Base-by-base conservation (phyloP, 2,888 invertebrate species). In the Oxytorus armatus region DNA sequence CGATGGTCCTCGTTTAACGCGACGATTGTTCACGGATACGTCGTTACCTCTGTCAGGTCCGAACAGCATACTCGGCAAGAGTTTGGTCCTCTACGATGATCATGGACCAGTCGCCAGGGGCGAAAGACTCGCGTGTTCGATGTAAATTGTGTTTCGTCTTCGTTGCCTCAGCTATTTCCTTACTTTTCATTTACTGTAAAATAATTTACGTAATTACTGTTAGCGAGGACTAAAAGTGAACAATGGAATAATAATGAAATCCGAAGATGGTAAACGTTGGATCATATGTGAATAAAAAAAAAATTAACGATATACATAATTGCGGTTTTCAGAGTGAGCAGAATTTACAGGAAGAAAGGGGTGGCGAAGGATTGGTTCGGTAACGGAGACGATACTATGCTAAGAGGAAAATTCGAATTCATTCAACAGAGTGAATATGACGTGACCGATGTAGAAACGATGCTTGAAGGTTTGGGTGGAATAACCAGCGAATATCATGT, bases 291-390 rank as follows among this genome's bases (percentile, higher is more conserved):
- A 14, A 16, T 14, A 44, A 29, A n/a, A 16, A 23, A 25, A 1
- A 53, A 10, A 29, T n/a, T 16, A 0, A 7, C 23, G 11, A 47
- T n/a, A 16, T 10, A 14, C 36, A 11, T 29, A 16, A 39, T 18
- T 33, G 44, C 29, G 33, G 61, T 76, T 89, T 92, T 7, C 88
- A 97, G 97, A 73, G 95, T 97, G 82, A 94, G 93, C 68, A 95
- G 96, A 0, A 93, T 96, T 5, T 95, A 95, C 87, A 94, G 96
- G 5, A 94, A 96, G 76, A 97, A 97, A 92, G 97, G 96, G 0
- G 97, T 98, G 0, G 96, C 95, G 0, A 95, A 95, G 86, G 96
- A 97, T 87, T 98, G 98, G 98, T 97, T 96, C 91, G 96, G 96
- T 3, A 97, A 97, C 91, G 96, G 96, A 0, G 94, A 94, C 77